Conservation (phyloP, 2,797 vertebrate genomes). For the Limnodromus scolopaceus region DNA sequence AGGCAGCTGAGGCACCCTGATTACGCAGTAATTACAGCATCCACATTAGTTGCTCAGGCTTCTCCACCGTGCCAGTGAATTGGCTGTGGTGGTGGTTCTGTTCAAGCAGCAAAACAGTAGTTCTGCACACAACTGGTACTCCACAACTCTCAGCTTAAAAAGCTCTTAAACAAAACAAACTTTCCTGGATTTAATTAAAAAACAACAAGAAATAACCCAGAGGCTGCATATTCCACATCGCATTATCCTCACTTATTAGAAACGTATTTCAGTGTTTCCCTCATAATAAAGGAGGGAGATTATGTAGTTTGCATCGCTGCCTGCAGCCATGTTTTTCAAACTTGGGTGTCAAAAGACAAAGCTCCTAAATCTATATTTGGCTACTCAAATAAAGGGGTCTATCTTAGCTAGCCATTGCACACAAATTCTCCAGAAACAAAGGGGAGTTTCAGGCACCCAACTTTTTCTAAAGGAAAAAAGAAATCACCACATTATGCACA, state of each 20-base stretch:
- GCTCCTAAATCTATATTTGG: not conserved
- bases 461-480: not conserved
- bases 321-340: not conserved
- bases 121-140: not conserved
- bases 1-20: not conserved
- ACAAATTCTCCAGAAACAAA: not conserved
- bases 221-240: not conserved
- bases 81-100: not conserved
- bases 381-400: not conserved
- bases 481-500: not conserved
- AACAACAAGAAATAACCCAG: slow-evolving; percentile 14
- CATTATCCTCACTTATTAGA: slow-evolving; percentile 2
- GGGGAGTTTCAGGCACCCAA: not conserved
- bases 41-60: not conserved
- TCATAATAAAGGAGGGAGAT: not conserved
- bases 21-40: not conserved
- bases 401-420: not conserved
- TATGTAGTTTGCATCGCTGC: not conserved
- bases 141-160: not conserved
- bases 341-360: not conserved
- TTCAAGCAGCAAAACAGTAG: not conserved
- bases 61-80: not conserved
- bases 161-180: not conserved
- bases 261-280: not conserved
- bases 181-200: slow-evolving; percentile 31